These are phyloP conservation scores for Drosophila maculinotata DNA, from an alignment of 2,888 invertebrate genomes.

Conservation along the genomic window DNA sequence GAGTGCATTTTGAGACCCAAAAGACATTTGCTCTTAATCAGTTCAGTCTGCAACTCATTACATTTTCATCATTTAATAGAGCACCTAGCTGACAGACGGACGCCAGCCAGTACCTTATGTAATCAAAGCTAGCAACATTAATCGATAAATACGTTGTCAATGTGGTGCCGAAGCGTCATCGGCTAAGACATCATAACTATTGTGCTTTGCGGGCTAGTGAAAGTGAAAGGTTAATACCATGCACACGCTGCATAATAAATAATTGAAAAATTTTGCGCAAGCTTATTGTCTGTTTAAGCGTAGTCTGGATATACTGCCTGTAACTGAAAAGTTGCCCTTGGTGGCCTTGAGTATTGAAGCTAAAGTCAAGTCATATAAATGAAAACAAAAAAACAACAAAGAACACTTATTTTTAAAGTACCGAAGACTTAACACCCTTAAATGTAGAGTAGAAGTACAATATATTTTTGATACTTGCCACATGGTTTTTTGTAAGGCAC, in stretches of 20 bases:
- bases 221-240: slow-evolving; percentile 62
- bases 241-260: slow-evolving; percentile 28
- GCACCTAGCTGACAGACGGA: slow-evolving; percentile 43
- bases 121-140: slow-evolving; percentile 35
- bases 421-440: neutral
- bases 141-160: slow-evolving; percentile 50
- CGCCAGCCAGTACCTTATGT: slow-evolving; percentile 43
- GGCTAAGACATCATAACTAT: slow-evolving; percentile 2
- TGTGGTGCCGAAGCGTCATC: slow-evolving; percentile 1
- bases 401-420: neutral
- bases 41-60: slow-evolving; percentile 46
- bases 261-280: slow-evolving; percentile 43
- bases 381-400: slow-evolving; percentile 22
- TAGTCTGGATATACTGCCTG: slow-evolving; percentile 5
- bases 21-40: slow-evolving; percentile 44
- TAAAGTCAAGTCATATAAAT: slow-evolving; percentile 9
- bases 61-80: slow-evolving; percentile 53
- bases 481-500: too few species aligned
- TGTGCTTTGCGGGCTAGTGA: slow-evolving; percentile 41
- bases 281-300: slow-evolving; percentile 5
- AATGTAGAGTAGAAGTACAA: too few species aligned
- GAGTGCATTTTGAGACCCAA: slow-evolving; percentile 31
- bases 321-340: slow-evolving; percentile 36
- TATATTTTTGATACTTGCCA: too few species aligned
- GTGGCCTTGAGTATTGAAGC: slow-evolving; percentile 38